phyloP scores from a whole-genome alignment of 2,888 invertebrate genomes.

The Pyralis farinalis region DNA sequence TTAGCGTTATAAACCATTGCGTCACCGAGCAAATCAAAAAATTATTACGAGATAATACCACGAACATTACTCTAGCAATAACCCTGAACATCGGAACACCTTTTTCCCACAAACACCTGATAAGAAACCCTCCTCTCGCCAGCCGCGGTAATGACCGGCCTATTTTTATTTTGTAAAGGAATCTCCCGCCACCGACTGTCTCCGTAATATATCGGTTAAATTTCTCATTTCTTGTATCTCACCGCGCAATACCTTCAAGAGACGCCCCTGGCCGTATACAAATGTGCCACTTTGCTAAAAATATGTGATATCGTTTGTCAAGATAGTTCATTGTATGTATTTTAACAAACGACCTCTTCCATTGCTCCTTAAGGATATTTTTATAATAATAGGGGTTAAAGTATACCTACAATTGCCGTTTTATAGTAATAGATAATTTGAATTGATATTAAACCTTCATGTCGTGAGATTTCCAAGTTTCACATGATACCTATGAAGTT shows the following conservation, averaged over 20 bases:
- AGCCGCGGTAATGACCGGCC: slow-evolving; percentile 16
- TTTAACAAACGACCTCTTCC: slow-evolving; percentile 7
- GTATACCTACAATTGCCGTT: no score
- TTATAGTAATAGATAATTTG: no score
- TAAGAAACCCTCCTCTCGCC: slow-evolving; percentile 14
- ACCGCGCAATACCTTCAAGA: slow-evolving; percentile 11
- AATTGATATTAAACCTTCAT: no score
- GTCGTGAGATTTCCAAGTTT: no score
- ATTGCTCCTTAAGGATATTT: no score
- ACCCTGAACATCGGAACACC: neutral
- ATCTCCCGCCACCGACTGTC: slow-evolving; percentile 14
- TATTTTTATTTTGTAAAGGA: slow-evolving; percentile 23
- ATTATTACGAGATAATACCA: no score
- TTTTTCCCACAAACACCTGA: slow-evolving; percentile 6
- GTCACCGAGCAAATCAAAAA: no score
- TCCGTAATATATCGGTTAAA: slow-evolving; percentile 18
- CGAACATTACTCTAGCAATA: no score
- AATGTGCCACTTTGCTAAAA: slow-evolving; percentile 19
- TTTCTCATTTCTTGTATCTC: slow-evolving; percentile 20
- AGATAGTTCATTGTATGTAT: slow-evolving; percentile 15
- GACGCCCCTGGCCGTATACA: slow-evolving; percentile 9
- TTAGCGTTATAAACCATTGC: no score
- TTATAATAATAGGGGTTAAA: no score
- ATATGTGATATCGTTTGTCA: slow-evolving; percentile 10
- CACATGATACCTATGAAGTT: no score